A percentile compares a stretch with the other conserved stretches of the same genome.
These are phyloP conservation scores for Halocynthia roretzi DNA, from an alignment of 23 tunicate genomes.

Conservation along the genomic window DNA sequence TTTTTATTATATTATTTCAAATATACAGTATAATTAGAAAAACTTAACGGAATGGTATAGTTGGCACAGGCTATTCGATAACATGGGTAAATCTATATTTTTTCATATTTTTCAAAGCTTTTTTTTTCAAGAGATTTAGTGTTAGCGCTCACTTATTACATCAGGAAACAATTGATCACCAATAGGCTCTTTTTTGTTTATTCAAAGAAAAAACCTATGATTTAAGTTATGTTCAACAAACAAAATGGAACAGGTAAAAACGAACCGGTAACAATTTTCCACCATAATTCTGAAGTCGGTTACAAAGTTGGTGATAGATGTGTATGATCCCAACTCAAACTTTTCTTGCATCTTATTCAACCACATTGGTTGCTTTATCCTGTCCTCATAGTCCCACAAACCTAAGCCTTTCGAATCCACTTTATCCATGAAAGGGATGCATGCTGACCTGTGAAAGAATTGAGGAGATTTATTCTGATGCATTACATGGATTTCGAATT, in stretches of 20 bases:
- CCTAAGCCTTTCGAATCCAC: conserved; percentile 80
- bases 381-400: conserved; percentile 60
- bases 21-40: too few species aligned
- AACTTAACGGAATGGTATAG: too few species aligned
- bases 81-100: too few species aligned
- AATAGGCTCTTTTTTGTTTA: too few species aligned
- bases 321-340: conserved; percentile 35
- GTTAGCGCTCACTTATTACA: too few species aligned
- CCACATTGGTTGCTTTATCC: conserved; percentile 84
- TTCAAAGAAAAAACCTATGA: too few species aligned
- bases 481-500: not conserved
- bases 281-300: conserved; percentile 69
- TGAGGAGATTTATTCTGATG: not conserved
- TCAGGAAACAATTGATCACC: too few species aligned
- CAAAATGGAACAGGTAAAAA: not conserved
- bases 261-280: conserved; percentile 80
- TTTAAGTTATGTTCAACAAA: too few species aligned
- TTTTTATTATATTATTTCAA: too few species aligned
- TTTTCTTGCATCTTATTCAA: conserved; percentile 60
- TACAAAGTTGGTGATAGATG: conserved; percentile 51
- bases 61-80: too few species aligned
- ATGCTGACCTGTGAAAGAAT: conserved; percentile 34
- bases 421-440: conserved; percentile 75
- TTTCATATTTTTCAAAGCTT: too few species aligned
- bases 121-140: too few species aligned